These are phyloP conservation scores for Sepioteuthis lessoniana DNA, from an alignment of 2,888 invertebrate species.

Conservation along the genomic window DNA sequence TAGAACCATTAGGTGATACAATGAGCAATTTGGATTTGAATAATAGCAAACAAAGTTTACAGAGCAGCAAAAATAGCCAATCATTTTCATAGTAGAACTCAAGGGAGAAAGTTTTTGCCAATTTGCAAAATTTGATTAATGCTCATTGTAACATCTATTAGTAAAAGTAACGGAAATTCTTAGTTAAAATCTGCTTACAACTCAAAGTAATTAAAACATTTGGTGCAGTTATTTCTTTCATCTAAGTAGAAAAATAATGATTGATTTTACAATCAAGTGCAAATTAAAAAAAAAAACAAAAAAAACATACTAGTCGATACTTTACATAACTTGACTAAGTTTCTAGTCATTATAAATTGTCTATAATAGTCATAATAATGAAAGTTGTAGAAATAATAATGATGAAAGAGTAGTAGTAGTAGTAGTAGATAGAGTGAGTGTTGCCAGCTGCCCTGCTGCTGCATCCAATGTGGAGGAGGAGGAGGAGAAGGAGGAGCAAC, in stretches of 20 bases:
- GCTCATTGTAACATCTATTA: background rate
- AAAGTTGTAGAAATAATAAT: background rate
- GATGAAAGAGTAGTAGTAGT: background rate
- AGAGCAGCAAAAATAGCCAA: background rate
- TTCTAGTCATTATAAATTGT: background rate
- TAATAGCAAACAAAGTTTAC: background rate
- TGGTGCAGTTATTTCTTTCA: background rate
- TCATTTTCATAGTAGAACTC: background rate
- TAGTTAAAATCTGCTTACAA: background rate
- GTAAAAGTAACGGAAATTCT: background rate
- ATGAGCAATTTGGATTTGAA: background rate
- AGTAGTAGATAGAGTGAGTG: background rate
- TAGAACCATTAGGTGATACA: background rate
- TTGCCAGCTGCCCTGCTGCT: conserved; percentile 6
- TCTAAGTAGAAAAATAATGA: background rate
- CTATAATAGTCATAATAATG: too few species aligned
- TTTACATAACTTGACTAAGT: background rate
- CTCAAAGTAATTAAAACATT: background rate
- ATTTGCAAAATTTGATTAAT: background rate
- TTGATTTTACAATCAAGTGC: background rate
- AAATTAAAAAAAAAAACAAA: too few species aligned
- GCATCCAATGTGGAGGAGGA: background rate
- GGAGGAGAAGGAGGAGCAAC: background rate
- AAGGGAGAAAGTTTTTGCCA: background rate
- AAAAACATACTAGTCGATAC: background rate